These are phyloP conservation scores for Zonotrichia leucophrys DNA, from an alignment of 2,113 vertebrate genomes.

Conservation along the genomic window DNA sequence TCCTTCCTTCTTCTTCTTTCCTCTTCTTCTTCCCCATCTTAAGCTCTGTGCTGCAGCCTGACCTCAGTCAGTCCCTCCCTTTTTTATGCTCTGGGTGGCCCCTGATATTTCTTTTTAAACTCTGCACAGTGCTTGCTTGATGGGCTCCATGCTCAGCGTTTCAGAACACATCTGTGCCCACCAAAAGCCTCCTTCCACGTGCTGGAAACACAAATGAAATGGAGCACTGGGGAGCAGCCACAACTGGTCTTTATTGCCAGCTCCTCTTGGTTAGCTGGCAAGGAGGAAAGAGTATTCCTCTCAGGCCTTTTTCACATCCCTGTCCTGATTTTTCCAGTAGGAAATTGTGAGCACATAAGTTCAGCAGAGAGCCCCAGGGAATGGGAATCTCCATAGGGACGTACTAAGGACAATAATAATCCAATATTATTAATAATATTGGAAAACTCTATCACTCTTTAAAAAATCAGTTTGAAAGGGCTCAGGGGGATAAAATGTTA, in stretches of 20 bases:
- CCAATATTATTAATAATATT: background rate
- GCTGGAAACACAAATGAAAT: background rate
- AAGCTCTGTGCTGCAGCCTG: background rate
- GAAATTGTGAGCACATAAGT: slow-evolving; percentile 32
- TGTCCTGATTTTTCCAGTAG: background rate
- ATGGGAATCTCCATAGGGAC: background rate
- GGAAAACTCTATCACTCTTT: background rate
- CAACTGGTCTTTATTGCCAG: background rate
- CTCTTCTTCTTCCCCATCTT: background rate
- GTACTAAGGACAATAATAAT: background rate
- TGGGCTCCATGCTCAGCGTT: background rate
- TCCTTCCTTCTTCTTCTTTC: background rate
- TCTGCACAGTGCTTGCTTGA: background rate
- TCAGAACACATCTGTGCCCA: background rate
- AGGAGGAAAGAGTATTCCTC: background rate
- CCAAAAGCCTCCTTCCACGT: background rate
- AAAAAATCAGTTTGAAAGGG: background rate
- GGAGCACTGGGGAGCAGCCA: background rate
- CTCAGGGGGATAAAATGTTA: background rate
- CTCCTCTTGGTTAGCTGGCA: background rate
- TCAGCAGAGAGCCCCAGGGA: background rate
- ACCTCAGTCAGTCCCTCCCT: background rate
- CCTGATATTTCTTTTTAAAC: background rate
- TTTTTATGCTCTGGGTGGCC: background rate
- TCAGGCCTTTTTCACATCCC: background rate